These are phyloP conservation scores for Lycodopsis pacificus DNA, from an alignment of 2,797 vertebrate species.

Conservation along the genomic window DNA sequence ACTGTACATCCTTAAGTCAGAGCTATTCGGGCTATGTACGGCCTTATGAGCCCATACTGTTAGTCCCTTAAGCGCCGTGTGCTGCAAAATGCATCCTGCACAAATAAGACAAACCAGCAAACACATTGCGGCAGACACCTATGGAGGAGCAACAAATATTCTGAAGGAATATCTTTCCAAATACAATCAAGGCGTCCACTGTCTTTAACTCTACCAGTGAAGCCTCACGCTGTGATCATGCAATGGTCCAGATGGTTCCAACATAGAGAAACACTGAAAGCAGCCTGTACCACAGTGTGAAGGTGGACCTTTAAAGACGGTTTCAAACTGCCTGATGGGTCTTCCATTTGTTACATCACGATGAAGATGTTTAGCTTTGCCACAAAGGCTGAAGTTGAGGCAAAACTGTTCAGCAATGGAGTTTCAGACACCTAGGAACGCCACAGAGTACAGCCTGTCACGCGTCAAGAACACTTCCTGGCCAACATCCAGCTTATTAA, in stretches of 20 bases:
- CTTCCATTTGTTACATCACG: constrained; percentile 30
- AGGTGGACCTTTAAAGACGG: constrained; percentile 61
- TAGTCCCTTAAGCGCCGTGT: constrained; percentile 26
- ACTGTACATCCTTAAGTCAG: constrained; percentile 11
- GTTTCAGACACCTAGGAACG: constrained; percentile 44
- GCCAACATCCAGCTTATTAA: constrained; percentile 56
- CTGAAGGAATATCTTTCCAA: constrained; percentile 35
- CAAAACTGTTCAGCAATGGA: constrained; percentile 22
- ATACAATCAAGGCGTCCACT: constrained; percentile 44
- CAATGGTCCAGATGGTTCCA: constrained; percentile 72
- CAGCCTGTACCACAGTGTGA: constrained; percentile 63
- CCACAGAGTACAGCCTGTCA: constrained; percentile 6
- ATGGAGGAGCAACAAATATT: constrained; percentile 32
- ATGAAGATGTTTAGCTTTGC: constrained; percentile 46
- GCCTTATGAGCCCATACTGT: constrained; percentile 19
- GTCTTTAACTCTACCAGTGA: constrained; percentile 52
- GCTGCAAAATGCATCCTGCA: constrained; percentile 21
- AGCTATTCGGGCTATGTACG: constrained; percentile 6
- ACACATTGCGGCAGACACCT: constrained; percentile 22
- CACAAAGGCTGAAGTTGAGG: constrained; percentile 27
- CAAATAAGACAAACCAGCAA: constrained; percentile 36
- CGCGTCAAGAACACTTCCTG: constrained; percentile 28
- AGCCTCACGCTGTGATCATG: constrained; percentile 62
- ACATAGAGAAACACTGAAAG: constrained; percentile 55
- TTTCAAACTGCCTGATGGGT: constrained; percentile 55